phyloP scores from a whole-genome alignment of 2,888 invertebrate species.

The Germaria angustata region DNA sequence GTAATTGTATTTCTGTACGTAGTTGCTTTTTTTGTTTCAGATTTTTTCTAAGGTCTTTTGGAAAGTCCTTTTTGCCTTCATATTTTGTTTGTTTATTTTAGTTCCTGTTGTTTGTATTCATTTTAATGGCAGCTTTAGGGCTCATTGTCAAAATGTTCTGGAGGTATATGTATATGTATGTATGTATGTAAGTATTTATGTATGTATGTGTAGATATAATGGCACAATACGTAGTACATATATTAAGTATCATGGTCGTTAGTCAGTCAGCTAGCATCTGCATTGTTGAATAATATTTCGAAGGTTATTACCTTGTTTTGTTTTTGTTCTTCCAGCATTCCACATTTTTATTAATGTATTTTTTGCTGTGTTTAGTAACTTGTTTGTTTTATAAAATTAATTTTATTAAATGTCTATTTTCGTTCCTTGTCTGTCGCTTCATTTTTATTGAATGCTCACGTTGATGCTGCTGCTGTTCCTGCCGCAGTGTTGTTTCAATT shows the following conservation, averaged over 20 bases:
- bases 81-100: constrained; percentile 22
- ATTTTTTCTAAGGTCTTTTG: constrained; percentile 4
- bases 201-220: neutral
- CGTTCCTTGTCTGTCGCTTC: constrained; percentile 2
- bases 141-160: constrained; percentile 57
- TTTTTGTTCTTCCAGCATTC: neutral
- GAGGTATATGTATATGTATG: constrained; percentile 28
- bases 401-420: constrained; percentile 55
- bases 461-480: constrained; percentile 59
- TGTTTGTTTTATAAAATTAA: constrained; percentile 50
- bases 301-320: constrained; percentile 23
- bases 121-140: constrained; percentile 63
- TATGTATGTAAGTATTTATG: neutral
- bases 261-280: constrained; percentile 25
- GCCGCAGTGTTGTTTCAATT: constrained; percentile 31
- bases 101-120: constrained; percentile 50
- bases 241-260: constrained; percentile 3
- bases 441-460: constrained; percentile 63
- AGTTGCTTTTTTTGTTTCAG: neutral
- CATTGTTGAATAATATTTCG: neutral
- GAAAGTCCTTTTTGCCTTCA: constrained; percentile 25
- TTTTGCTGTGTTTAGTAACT: constrained; percentile 7
- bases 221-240: neutral
- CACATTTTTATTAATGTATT: neutral
- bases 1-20: neutral